Conservation (phyloP, 2,113 vertebrate species). For the Strigops habroptila region DNA sequence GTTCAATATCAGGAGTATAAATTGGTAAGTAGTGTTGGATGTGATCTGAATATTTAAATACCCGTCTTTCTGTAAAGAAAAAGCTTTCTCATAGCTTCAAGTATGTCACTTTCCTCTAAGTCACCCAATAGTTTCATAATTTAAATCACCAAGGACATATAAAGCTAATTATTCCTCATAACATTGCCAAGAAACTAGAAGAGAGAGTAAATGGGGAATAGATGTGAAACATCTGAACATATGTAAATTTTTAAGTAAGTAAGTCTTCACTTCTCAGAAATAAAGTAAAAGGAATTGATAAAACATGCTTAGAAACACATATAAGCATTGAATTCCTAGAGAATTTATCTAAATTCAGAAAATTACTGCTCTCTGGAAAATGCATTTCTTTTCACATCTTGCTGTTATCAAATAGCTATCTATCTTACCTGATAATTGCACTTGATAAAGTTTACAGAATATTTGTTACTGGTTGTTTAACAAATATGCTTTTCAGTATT, state of each 20-base stretch:
- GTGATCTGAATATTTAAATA: background rate
- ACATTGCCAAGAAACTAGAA: background rate
- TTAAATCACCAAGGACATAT: background rate
- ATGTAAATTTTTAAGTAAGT: background rate
- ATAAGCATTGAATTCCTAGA: background rate
- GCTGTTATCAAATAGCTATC: background rate
- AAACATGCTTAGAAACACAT: background rate
- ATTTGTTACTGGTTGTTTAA: background rate
- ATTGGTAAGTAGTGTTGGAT: background rate
- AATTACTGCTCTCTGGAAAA: background rate
- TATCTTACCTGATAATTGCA: background rate
- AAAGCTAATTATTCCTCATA: background rate
- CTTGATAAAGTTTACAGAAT: background rate
- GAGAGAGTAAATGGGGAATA: background rate
- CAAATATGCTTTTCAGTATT: background rate
- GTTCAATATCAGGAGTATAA: background rate
- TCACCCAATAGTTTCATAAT: background rate
- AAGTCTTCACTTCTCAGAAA: background rate
- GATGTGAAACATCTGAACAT: background rate
- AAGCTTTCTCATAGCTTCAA: background rate
- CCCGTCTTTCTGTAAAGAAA: background rate
- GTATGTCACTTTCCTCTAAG: background rate
- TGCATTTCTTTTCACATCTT: background rate
- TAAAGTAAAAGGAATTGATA: background rate
- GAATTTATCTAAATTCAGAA: background rate